These are phyloP conservation scores for Hippolais icterina DNA, from an alignment of 2,113 vertebrate genomes.

Conservation along the genomic window DNA sequence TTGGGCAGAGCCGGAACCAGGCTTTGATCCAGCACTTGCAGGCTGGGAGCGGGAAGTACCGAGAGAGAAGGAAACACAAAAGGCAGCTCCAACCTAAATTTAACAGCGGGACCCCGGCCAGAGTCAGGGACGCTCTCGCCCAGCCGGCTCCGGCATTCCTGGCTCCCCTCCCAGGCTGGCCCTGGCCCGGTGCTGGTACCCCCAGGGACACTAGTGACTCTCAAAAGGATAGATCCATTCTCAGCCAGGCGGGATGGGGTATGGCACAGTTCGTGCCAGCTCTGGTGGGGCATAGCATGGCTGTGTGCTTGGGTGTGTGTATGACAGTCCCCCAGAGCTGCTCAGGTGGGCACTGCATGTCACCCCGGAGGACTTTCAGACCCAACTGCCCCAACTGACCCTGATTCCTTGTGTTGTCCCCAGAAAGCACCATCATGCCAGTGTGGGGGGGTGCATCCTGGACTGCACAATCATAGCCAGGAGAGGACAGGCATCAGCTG, in stretches of 20 bases:
- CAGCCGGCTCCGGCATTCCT: neutral
- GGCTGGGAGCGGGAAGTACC: neutral
- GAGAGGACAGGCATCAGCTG: fast-evolving
- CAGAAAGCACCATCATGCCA: fast-evolving
- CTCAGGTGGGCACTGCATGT: neutral
- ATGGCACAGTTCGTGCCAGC: neutral
- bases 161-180: neutral
- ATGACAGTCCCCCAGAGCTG: neutral
- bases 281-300: too few relatives aligned
- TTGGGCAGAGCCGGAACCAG: neutral
- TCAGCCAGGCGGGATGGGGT: neutral
- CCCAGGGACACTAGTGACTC: neutral
- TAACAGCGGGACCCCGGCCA: conserved; percentile 21
- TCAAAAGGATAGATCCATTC: neutral
- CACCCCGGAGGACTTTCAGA: fast-evolving
- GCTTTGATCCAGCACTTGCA: conserved; percentile 3
- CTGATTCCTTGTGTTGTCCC: neutral
- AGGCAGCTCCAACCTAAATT: conserved; percentile 33
- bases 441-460: neutral
- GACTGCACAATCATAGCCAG: fast-evolving
- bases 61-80: conserved; percentile 24
- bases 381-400: neutral
- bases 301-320: neutral
- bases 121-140: neutral
- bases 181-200: neutral